Conservation (phyloP, 2,113 vertebrate species). For the Mugil cephalus region DNA sequence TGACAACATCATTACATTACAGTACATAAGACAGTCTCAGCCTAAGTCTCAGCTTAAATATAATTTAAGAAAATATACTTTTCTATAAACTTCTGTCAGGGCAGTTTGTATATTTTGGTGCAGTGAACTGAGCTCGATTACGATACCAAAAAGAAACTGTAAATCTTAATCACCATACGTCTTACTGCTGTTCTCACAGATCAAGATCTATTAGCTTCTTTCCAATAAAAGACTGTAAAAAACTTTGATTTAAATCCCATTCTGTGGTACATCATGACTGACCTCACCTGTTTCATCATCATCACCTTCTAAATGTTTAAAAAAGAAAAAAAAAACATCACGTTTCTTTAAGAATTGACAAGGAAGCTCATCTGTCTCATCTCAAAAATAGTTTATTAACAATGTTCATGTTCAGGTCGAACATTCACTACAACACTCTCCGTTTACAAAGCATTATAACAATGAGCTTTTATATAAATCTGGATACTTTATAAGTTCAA, state of each 20-base stretch:
- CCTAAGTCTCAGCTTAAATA: background rate
- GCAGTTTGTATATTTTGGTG: constrained; percentile 4
- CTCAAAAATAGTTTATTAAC: constrained; percentile 84
- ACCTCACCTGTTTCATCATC: background rate
- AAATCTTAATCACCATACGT: background rate
- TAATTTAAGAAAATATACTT: background rate
- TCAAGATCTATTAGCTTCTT: background rate
- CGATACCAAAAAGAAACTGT: background rate
- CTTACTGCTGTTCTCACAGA: constrained; percentile 11
- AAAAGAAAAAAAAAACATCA: no score
- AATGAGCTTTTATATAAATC: constrained; percentile 74
- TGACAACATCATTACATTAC: background rate
- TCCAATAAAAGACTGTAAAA: no score
- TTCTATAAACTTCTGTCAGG: constrained; percentile 11
- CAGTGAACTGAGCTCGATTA: background rate
- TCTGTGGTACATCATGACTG: no score
- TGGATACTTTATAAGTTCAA: constrained; percentile 60
- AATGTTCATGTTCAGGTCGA: constrained; percentile 71
- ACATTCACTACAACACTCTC: constrained; percentile 72
- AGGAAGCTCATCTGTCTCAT: constrained; percentile 31
- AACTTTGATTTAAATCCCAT: no score
- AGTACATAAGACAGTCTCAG: background rate
- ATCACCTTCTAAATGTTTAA: no score
- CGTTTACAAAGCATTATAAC: constrained; percentile 77
- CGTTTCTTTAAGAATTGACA: constrained; percentile 12